A percentile compares a stretch with the other conserved stretches of the same genome.
Conservation (phyloP, 2,113 vertebrate genomes). For the Eurystomus gularis region DNA sequence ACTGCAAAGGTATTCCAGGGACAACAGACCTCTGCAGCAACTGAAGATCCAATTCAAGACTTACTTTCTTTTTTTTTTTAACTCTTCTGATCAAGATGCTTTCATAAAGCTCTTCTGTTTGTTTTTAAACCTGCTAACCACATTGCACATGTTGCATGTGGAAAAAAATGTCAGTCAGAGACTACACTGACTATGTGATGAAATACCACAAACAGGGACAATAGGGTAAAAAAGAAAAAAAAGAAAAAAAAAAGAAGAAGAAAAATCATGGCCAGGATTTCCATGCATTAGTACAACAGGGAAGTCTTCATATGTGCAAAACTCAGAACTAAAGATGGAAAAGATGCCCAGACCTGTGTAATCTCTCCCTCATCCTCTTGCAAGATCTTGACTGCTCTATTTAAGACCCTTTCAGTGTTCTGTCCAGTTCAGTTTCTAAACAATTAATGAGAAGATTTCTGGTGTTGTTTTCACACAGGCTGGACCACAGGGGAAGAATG, state of each 20-base stretch:
- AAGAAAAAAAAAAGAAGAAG: background rate
- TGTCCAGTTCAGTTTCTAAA: background rate
- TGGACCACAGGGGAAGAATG: background rate
- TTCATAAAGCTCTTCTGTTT: background rate
- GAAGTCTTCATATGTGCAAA: background rate
- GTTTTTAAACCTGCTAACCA: background rate
- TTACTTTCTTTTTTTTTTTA: background rate
- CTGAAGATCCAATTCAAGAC: background rate
- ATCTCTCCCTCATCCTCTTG: background rate
- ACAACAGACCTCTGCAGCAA: slow-evolving; percentile 21
- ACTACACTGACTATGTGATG: background rate
- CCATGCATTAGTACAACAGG: background rate
- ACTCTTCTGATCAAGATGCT: background rate
- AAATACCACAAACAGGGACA: background rate
- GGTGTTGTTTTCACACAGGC: background rate
- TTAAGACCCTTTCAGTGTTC: background rate
- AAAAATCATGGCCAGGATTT: background rate
- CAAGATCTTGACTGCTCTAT: background rate
- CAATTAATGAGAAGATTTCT: background rate
- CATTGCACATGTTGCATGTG: background rate
- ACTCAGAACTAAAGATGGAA: background rate
- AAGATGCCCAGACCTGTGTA: background rate
- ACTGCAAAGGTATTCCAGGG: slow-evolving; percentile 53
- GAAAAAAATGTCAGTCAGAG: background rate
- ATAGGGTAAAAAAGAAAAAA: background rate